A percentile compares a stretch with the other conserved stretches of the same genome.
Conservation (phyloP, 2,797 vertebrate species). For the Cryptoprocta ferox region DNA sequence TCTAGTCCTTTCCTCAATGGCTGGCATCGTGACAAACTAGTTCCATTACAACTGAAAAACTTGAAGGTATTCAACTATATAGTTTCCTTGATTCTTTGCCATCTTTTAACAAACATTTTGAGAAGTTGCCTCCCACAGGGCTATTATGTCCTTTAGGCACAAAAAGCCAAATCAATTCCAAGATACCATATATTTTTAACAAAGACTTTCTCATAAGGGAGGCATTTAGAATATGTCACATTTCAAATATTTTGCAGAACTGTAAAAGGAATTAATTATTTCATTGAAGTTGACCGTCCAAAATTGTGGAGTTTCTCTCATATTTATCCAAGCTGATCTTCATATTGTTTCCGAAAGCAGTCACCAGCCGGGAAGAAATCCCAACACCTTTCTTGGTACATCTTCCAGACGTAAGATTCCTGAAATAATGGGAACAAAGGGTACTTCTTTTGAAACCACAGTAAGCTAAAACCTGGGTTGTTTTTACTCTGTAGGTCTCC, state of each 20-base stretch:
- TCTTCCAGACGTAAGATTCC: slow-evolving; percentile 99
- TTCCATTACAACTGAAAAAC: slow-evolving; percentile 27
- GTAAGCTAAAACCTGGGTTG: background rate
- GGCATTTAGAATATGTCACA: slow-evolving; percentile 76
- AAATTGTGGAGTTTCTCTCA: background rate
- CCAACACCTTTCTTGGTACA: slow-evolving; percentile 99
- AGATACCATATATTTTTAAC: slow-evolving; percentile 57
- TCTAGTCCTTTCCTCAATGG: slow-evolving; percentile 80
- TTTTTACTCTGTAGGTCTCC: background rate
- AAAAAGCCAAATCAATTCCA: slow-evolving; percentile 71
- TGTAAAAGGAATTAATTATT: slow-evolving; percentile 21
- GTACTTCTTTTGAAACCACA: slow-evolving; percentile 13
- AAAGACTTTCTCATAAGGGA: slow-evolving; percentile 60
- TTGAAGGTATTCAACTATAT: background rate
- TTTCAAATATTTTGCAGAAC: slow-evolving; percentile 65
- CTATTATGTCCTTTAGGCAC: slow-evolving; percentile 62
- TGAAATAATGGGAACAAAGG: slow-evolving; percentile 81
- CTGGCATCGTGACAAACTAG: slow-evolving; percentile 38
- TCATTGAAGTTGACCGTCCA: slow-evolving; percentile 55
- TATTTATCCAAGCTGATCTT: slow-evolving; percentile 95
- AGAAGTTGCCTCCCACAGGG: slow-evolving; percentile 56
- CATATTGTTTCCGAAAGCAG: slow-evolving; percentile 99
- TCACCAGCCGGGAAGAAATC: slow-evolving; percentile 99
- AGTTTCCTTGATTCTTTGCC: background rate
- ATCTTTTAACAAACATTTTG: background rate